Evolutionary conservation across 2,113 vertebrate genomes (phyloP).

Genomic region (Petrocephalus microphthalmus): DNA sequence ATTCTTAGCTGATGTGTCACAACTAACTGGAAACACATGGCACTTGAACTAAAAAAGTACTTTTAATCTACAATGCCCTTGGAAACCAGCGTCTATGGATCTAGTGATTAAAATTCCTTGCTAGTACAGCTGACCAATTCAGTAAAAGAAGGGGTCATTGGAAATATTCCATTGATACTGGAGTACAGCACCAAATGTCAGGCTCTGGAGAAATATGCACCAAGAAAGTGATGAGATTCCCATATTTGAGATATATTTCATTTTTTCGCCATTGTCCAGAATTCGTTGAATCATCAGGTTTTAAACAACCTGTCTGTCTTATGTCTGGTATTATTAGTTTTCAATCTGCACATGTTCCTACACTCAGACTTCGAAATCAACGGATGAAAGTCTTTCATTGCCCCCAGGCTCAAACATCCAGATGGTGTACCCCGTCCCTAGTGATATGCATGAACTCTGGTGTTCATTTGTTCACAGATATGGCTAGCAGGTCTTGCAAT

Average conservation of each 20-base stretch:
- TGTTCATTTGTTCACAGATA: neutral
- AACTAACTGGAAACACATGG: neutral
- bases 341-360: neutral
- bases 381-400: neutral
- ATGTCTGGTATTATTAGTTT: neutral
- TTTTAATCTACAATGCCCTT: neutral
- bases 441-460: too few species aligned
- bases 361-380: slow-evolving; percentile 1
- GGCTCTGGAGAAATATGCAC: neutral
- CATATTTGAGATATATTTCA: neutral
- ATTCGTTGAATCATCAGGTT: neutral
- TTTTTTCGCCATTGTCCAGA: neutral
- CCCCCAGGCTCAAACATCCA: neutral
- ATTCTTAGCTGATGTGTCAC: neutral
- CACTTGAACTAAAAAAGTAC: neutral
- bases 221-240: neutral
- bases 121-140: too few species aligned
- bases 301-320: neutral
- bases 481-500: neutral
- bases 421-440: neutral
- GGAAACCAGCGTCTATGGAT: neutral
- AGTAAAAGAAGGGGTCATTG: neutral
- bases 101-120: neutral
- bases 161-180: neutral
- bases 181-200: neutral